Evolutionary conservation across 2,888 invertebrate genomes (phyloP), one percentile per base, ranked within the genome.

Genomic region (Catocala fraxini): DNA sequence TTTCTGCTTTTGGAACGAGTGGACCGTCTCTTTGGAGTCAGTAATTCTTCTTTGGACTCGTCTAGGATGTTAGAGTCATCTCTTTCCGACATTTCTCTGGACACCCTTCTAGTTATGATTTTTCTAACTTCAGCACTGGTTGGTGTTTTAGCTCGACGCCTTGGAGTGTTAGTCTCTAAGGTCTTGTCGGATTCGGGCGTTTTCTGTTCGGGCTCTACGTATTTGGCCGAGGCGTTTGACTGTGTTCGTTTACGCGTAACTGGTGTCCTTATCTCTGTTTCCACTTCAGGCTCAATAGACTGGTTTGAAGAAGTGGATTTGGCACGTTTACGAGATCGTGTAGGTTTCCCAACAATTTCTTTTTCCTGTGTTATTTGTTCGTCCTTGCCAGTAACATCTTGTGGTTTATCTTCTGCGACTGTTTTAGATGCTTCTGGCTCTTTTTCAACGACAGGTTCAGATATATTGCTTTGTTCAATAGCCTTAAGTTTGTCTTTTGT

Each of bases 41-140:
- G 54, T 1, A 77, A 59, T 4, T 79, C 39, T 51, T 59, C 63
- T 43, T 58, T 63, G 4, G 77, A 81, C 33, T 89, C 90, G 10
- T 91, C 89, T 4, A 82, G 15, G 43, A 73, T 61, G 48, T 81
- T 85, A 1, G 85, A 84, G 43, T 89, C 88, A 12, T 90, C 89
- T 54, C 80, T 87, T 42, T 85, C 90, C 0, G 82, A 80, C 61
- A 91, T 77, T 68, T 93, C 93, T 67, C 83, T 87, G 0, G 93
- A 93, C n/a, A 88, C 87, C 0, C 92, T 83, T 59, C 93, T 77
- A 0, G 93, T 93, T 12, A 93, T 79, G 7, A 93, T 91, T 63
- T 84, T 89, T 43, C 91, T 81, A 0, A 87, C 79, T 84, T 92
- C 93, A 0, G 82, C 72, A 42, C 83, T 87, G 0, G 83, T 86